phyloP scores from a whole-genome alignment of 2,797 vertebrate genomes.

The Rhynchonycteris naso region DNA sequence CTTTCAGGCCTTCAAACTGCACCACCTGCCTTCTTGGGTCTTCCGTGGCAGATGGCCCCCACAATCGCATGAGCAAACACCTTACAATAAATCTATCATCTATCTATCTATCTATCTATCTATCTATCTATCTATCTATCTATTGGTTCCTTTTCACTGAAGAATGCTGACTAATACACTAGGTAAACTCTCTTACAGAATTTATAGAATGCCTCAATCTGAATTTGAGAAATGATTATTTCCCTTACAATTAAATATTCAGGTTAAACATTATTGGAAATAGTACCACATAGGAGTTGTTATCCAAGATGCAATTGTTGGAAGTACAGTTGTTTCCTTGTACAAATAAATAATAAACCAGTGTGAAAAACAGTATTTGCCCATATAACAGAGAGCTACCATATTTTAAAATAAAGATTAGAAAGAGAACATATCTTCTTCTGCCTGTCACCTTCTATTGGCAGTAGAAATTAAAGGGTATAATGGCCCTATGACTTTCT shows the following conservation, averaged over 20 bases:
- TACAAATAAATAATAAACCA: neutral
- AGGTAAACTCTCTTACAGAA: neutral
- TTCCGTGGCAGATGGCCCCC: neutral
- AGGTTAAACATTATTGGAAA: neutral
- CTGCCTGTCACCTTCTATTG: neutral
- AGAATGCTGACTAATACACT: neutral
- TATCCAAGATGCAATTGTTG: neutral
- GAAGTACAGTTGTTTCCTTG: neutral
- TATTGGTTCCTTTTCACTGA: neutral
- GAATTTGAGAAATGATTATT: neutral
- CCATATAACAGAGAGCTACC: neutral
- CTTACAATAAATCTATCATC: neutral
- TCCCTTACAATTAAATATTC: neutral
- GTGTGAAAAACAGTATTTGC: neutral
- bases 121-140: neutral
- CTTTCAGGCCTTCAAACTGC: neutral
- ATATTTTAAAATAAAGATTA: slow-evolving; percentile 33
- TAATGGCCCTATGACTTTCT: neutral
- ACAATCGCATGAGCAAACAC: neutral
- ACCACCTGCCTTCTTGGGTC: neutral
- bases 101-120: neutral
- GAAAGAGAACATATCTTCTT: neutral
- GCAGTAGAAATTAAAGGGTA: neutral
- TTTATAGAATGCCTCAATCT: neutral
- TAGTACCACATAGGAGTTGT: neutral